Percentiles rank a stretch among this genome's conserved stretches.
phyloP scores from a whole-genome alignment of 2,113 vertebrate genomes.

The Archilochus colubris region DNA sequence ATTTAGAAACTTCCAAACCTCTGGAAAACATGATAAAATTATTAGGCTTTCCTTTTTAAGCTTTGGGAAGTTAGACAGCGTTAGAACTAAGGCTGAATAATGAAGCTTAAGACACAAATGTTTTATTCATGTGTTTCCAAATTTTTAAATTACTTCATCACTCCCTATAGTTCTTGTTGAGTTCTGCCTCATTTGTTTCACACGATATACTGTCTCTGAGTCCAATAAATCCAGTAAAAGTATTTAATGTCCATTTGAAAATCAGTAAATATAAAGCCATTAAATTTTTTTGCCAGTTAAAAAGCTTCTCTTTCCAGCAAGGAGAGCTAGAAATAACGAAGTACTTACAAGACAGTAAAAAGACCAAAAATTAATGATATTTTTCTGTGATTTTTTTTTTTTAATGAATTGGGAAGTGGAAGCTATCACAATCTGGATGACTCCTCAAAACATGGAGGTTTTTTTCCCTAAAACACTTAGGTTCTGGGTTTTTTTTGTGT shows the following conservation, averaged over 20 bases:
- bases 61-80: not conserved
- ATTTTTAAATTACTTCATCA: not conserved
- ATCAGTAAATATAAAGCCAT: not conserved
- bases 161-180: not conserved
- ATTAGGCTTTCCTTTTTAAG: not conserved
- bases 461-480: not conserved
- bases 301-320: not conserved
- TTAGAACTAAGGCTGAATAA: not conserved
- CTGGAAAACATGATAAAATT: not conserved
- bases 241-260: not conserved
- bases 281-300: not conserved
- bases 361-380: not conserved
- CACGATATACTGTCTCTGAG: not conserved
- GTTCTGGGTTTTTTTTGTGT: not conserved
- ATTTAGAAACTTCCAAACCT: not conserved
- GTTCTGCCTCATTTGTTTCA: not conserved
- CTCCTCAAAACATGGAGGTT: not conserved
- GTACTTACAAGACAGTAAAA: not conserved
- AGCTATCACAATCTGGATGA: not conserved
- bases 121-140: not conserved
- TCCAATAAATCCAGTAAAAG: not conserved
- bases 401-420: not conserved
- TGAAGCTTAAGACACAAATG: not conserved
- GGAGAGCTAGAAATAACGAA: not conserved
- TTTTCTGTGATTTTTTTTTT: not conserved